Conservation (phyloP, 2,888 invertebrate species). For the Uropetala carovei region DNA sequence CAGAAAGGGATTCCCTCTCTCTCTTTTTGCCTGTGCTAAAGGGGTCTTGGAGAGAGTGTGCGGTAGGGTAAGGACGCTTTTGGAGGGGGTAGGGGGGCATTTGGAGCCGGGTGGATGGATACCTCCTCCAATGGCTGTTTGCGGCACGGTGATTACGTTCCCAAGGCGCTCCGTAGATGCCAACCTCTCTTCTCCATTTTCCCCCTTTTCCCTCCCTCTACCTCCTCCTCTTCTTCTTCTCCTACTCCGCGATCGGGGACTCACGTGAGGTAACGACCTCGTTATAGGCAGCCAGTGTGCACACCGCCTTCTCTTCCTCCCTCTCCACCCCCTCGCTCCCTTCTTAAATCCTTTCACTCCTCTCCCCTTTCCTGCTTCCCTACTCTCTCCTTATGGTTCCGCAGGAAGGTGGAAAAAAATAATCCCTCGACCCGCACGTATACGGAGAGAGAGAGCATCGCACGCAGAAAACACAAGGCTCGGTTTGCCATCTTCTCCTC, state of each 20-base stretch:
- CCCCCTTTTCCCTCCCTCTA: too few species aligned
- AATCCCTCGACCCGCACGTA: background rate
- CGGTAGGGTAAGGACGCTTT: background rate
- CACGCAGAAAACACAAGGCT: background rate
- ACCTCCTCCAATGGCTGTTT: constrained; percentile 26
- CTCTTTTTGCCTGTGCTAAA: background rate
- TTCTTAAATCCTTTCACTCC: background rate
- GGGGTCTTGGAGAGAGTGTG: background rate
- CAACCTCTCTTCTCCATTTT: background rate
- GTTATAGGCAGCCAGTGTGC: constrained; percentile 19
- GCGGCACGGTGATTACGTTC: constrained; percentile 26
- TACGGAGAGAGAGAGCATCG: background rate
- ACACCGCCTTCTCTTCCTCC: background rate
- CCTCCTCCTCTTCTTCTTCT: background rate
- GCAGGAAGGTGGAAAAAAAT: constrained; percentile 31
- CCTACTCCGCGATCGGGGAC: constrained; percentile 15
- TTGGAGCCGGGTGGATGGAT: background rate
- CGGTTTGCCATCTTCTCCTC: background rate
- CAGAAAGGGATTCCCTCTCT: constrained; percentile 1
- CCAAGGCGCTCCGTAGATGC: constrained; percentile 11
- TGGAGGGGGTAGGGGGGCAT: background rate
- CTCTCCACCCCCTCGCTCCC: background rate
- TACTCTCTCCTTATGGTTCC: background rate
- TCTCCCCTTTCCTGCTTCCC: background rate
- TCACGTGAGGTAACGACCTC: constrained; percentile 35